Evolutionary conservation across 1,140 invertebrate species (phyloP), one percentile per base, ranked within the genome.

Genomic region (Cephus cinctus): DNA sequence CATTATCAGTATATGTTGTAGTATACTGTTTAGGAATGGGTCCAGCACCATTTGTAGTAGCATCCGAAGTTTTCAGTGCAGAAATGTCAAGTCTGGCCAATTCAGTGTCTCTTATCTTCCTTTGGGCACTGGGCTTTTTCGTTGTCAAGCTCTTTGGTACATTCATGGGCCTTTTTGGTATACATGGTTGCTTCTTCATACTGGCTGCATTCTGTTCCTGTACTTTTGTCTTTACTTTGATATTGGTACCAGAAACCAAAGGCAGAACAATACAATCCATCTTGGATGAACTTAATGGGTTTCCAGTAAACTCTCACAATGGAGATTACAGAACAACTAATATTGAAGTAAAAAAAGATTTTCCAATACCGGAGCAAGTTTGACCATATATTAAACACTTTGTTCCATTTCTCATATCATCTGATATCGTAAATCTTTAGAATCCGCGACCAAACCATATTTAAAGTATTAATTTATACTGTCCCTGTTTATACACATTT

Each of bases 221-320:
- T 2, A 59, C 30, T 2, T 66, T 69, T 35, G 1, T 67, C 0
- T 69, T 73, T 19, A 53, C 43, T 57, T 81, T 60, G 44, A 71
- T 50, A 2, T 57, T 82, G 6, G 56, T 87, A 2, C 85, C 86
- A 1, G 86, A 87, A 65, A 87, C 85, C 0, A 86, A 85, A 57
- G 83, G 83, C 0, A 73, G 73, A 23, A 73, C 63, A 4, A 62
- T 85, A 16, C 82, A 86, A 40, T 77, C 83, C 36, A 83, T 86
- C 39, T 21, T 77, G 0, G 55, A 66, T 15, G 62, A 72, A 48
- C 56, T 78, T 1, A 63, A 62, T 22, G 67, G 67, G 5, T 31
- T 42, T 11, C 27, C 46, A 1, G 35, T 36, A 2, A 30, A 31
- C 14, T 58, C 58, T 40, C 31, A 43, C 1, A 34, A 56, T 3